Conservation (phyloP, 2,888 invertebrate genomes). For the Saturnia pavonia region DNA sequence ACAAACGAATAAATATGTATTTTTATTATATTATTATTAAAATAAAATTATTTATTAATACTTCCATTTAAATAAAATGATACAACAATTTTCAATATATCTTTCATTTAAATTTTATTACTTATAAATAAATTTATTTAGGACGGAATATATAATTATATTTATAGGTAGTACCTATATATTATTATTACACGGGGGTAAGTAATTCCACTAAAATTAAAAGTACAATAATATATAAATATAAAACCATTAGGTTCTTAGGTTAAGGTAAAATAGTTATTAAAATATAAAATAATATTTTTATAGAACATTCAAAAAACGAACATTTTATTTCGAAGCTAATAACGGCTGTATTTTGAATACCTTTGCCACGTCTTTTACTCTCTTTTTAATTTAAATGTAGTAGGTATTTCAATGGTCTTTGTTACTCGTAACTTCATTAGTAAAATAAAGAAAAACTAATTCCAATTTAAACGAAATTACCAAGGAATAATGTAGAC, state of each 20-base stretch:
- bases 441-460: too few species aligned
- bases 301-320: not conserved
- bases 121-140: not conserved
- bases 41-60: slow-evolving; percentile 29
- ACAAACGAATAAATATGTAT: not conserved
- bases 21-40: not conserved
- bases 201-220: not conserved
- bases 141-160: slow-evolving; percentile 11
- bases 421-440: too few species aligned
- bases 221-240: not conserved
- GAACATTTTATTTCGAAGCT: not conserved
- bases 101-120: not conserved
- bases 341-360: too few species aligned
- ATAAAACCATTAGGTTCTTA: not conserved
- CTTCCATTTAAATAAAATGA: slow-evolving; percentile 22
- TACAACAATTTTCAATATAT: slow-evolving; percentile 10
- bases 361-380: too few species aligned
- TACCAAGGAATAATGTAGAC: too few species aligned
- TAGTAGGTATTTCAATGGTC: too few species aligned
- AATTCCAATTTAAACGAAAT: too few species aligned
- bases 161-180: too few species aligned
- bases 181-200: too few species aligned
- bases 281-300: not conserved
- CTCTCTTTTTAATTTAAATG: too few species aligned
- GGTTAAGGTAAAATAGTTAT: not conserved